Base-by-base conservation (phyloP, 2,888 invertebrate genomes). In the Lutraria lutraria region DNA sequence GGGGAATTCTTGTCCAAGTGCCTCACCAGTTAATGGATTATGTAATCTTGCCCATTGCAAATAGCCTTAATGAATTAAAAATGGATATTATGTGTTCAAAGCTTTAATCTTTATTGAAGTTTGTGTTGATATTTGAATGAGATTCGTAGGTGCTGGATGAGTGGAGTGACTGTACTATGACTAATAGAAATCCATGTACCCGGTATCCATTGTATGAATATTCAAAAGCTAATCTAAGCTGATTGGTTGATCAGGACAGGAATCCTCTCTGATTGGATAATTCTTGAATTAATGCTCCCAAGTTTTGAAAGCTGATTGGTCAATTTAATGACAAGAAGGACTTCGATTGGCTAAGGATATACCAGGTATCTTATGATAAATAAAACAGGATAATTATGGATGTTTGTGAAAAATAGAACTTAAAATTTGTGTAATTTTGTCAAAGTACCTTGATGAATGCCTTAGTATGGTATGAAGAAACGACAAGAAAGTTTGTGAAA, bases 1-100 rank as follows among this genome's bases (percentile, higher is more conserved):
- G 76, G 29, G 15, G 31, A 31, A 34, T 19, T 76, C 76, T 76
- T 76, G 76, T 76, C 76, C 76, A 76, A 76, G 76, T 76, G 76
- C 76, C 76, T 76, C 31, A 29, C 31, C 76, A 31, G 31, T 16
- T 56, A 19, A 21, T 19, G 21, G 3, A 56, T 56, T 43, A 12
- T 56, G 56, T 21, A 56, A 56, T 56, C 56, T 56, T 56, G 12
- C 21, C 56, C 12, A 19, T 19, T 56, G 1, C 21, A 56, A 56
- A 21, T 56, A 19, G 56, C 56, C 56, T 19, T 56, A 56, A 19
- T 56, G 56, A 8, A 56, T 56, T 56, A 56, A 3, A 12, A 43
- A 43, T 43, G 43, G 43, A 43, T 43, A 43, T 43, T 43, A 8
- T 43, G 43, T 43, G 43, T 43, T 43, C 8, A 8, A 2, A 43